Evolutionary conservation across 1,140 invertebrate genomes (phyloP).

Genomic region (Ceratitis capitata): DNA sequence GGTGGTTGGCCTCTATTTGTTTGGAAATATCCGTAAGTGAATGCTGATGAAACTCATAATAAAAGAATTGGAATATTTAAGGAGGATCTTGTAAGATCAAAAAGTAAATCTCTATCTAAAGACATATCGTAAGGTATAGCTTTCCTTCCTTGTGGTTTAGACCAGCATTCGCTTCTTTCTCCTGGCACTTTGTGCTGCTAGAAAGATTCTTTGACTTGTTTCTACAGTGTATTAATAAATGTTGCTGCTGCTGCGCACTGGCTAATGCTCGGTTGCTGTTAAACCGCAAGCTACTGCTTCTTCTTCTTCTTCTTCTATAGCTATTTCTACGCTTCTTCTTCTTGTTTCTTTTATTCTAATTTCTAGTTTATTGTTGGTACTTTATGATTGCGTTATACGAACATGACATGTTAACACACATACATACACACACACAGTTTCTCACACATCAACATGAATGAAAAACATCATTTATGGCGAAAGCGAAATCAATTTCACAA

Average conservation of each 20-base stretch:
- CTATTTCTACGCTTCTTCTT: background rate
- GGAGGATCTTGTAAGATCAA: no score
- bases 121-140: no score
- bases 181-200: background rate
- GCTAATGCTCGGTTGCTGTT: constrained; percentile 11
- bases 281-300: background rate
- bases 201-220: background rate
- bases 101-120: no score
- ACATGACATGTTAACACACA: background rate
- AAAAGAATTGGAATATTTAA: no score
- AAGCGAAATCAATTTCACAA: constrained; percentile 41
- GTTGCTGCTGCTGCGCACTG: constrained; percentile 10
- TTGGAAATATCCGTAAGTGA: no score
- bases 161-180: background rate
- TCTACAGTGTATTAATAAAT: background rate
- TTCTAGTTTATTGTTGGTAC: background rate
- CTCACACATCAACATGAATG: no score
- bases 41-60: no score
- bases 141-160: background rate
- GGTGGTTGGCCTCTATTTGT: no score
- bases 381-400: background rate
- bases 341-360: background rate
- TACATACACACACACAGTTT: background rate
- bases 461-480: background rate
- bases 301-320: background rate